phyloP scores from a whole-genome alignment of 2,888 invertebrate species.

The Drosophila greeni region DNA sequence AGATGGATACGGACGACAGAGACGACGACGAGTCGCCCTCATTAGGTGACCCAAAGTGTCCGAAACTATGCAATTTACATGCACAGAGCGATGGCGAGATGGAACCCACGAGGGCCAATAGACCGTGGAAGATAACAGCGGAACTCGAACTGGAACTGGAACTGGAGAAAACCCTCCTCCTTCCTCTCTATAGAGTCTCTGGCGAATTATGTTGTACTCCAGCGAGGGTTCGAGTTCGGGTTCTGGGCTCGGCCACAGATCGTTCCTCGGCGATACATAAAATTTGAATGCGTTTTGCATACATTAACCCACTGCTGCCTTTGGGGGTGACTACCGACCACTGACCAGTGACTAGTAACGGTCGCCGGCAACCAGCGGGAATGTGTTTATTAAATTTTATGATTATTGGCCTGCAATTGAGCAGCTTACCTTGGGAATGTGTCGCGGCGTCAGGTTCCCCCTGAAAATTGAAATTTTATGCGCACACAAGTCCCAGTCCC shows the following conservation, averaged over 20 bases:
- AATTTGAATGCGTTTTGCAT: constrained; percentile 79
- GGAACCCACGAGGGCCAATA: constrained; percentile 59
- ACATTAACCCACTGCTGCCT: constrained; percentile 78
- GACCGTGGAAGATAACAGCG: constrained; percentile 62
- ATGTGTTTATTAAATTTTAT: constrained; percentile 75
- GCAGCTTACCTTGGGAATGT: constrained; percentile 61
- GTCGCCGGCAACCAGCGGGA: constrained; percentile 56
- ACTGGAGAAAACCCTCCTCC: constrained; percentile 1
- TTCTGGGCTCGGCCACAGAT: constrained; percentile 60
- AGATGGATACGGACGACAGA: constrained; percentile 24
- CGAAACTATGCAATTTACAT: constrained; percentile 72
- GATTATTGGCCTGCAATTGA: constrained; percentile 73
- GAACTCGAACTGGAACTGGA: constrained; percentile 28
- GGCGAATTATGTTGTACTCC: constrained; percentile 69
- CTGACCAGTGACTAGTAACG: constrained; percentile 12
- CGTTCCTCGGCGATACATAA: constrained; percentile 76
- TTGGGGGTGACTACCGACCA: constrained; percentile 29
- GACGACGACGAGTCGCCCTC: constrained; percentile 58
- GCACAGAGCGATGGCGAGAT: constrained; percentile 57
- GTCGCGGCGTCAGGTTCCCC: constrained; percentile 33
- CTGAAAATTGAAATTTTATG: constrained; percentile 74
- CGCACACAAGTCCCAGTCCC: constrained; percentile 51
- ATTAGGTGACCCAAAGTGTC: constrained; percentile 69
- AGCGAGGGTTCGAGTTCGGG: constrained; percentile 21
- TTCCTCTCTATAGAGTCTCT: constrained; percentile 16